Conservation (phyloP, 2,888 invertebrate species). For the Apamea crenata region DNA sequence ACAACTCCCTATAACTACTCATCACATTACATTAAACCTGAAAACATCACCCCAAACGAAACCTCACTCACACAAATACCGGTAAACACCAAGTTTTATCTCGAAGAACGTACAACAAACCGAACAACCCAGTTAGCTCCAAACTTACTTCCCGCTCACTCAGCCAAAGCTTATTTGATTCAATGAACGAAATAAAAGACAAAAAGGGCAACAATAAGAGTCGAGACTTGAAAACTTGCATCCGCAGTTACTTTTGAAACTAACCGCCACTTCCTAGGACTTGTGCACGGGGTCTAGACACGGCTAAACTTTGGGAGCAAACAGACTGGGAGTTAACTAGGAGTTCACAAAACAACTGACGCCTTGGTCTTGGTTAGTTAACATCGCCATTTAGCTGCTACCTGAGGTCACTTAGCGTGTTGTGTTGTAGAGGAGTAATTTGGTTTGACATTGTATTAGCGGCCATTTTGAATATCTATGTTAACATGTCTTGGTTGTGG, state of each 20-base stretch:
- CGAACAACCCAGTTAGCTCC: slow-evolving; percentile 36
- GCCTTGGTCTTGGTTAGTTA: slow-evolving; percentile 58
- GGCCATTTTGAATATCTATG: not conserved
- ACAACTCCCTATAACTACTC: not conserved
- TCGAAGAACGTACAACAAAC: slow-evolving; percentile 23
- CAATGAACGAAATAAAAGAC: slow-evolving; percentile 67
- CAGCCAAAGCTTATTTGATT: slow-evolving; percentile 64
- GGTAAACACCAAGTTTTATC: slow-evolving; percentile 22
- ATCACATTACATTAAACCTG: not conserved
- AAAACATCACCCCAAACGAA: slow-evolving; percentile 20
- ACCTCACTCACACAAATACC: not conserved
- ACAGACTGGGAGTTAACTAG: slow-evolving; percentile 63
- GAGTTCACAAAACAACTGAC: slow-evolving; percentile 59
- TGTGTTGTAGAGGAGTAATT: slow-evolving; percentile 10
- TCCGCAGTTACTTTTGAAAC: slow-evolving; percentile 64
- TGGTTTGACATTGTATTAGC: not conserved
- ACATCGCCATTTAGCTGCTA: slow-evolving; percentile 50
- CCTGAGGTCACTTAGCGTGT: slow-evolving; percentile 16
- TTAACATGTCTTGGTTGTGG: not conserved
- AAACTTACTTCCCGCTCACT: slow-evolving; percentile 43
- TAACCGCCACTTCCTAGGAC: slow-evolving; percentile 62
- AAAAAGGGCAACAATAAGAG: slow-evolving; percentile 67
- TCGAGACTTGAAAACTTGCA: slow-evolving; percentile 64
- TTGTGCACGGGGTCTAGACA: slow-evolving; percentile 57
- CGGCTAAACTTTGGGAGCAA: slow-evolving; percentile 62